Base-by-base conservation (phyloP, 2,888 invertebrate genomes). In the Dryocosmus kuriphilus region DNA sequence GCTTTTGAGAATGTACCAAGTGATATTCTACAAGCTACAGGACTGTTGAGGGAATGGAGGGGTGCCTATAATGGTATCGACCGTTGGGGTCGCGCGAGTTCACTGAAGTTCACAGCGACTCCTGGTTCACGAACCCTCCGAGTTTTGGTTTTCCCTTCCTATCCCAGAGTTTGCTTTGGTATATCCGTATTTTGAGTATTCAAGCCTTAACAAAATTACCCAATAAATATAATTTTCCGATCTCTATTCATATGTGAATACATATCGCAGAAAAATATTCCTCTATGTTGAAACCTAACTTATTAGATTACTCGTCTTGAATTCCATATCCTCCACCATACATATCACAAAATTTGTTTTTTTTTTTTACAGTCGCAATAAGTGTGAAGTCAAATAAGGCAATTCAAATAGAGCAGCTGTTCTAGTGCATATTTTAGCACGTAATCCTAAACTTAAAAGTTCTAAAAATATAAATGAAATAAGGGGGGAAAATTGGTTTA, bases 41-140 rank as follows among this genome's bases (percentile, higher is more conserved):
- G 73, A 75, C 74, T 78, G 79, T 81, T 51, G 22, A 75, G 79
- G 81, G 78, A 77, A 81, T 77, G 81, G 82, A 24, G 79, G 83
- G 82, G 85, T 81, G 84, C 82, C 81, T 86, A 88, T 87, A 89
- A 87, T 88, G 87, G 88, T 90, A 90, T 90, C 90, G 90, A 90
- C 86, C 90, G 87, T 75, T 85, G 89, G 86, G 90, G 90, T 90
- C 90, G 90, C 84, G 85, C 76, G 88, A 83, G 90, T 90, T 90
- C 90, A 90, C 87, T 85, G 88, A 90, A 90, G 90, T 90, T 90
- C 90, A 90, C 85, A 86, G 85, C 85, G 87, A 85, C 86, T 87
- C 85, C 82, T 82, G 85, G 87, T 88, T 86, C 89, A 87, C 86
- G 87, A 87, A 87, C 85, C 80, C 80, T 30, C 77, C 57, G 62